Evolutionary conservation across 1,140 invertebrate genomes (phyloP).

Genomic region (Penaeus chinensis): DNA sequence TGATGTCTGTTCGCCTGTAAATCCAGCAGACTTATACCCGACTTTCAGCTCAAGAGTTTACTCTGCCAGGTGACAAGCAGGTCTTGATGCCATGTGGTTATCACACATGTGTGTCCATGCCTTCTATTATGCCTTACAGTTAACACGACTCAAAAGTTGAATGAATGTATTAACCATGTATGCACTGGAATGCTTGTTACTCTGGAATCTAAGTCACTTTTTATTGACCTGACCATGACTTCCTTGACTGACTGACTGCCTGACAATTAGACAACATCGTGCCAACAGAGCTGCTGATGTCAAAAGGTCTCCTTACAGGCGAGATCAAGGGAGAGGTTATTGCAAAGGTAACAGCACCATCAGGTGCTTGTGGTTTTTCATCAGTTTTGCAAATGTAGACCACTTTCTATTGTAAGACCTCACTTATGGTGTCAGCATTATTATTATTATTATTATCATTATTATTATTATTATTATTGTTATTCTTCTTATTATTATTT

Average conservation of each 20-base stretch:
- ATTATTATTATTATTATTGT: neutral
- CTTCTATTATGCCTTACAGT: slow-evolving; percentile 27
- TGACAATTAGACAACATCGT: slow-evolving; percentile 50
- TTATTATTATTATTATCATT: too few relatives aligned
- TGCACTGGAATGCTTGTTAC: slow-evolving; percentile 61
- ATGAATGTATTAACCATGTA: slow-evolving; percentile 59
- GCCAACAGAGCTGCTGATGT: slow-evolving; percentile 60
- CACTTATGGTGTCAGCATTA: neutral
- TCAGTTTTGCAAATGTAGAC: slow-evolving; percentile 53
- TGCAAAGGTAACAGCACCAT: slow-evolving; percentile 57
- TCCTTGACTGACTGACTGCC: slow-evolving; percentile 41
- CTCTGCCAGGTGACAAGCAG: slow-evolving; percentile 50
- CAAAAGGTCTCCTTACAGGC: slow-evolving; percentile 60
- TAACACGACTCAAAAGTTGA: slow-evolving; percentile 51
- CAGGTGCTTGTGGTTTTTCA: slow-evolving; percentile 55
- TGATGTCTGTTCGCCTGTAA: slow-evolving; percentile 60
- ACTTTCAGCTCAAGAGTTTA: slow-evolving; percentile 50
- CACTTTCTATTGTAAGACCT: slow-evolving; percentile 15
- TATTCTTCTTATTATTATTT: neutral
- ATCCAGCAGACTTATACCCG: slow-evolving; percentile 45
- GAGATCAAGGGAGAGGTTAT: slow-evolving; percentile 61
- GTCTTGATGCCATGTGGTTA: slow-evolving; percentile 49
- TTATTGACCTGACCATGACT: slow-evolving; percentile 51
- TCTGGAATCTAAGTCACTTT: slow-evolving; percentile 39
- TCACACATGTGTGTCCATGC: slow-evolving; percentile 43